Conservation (phyloP, 2,797 vertebrate genomes). For the Onychomys leucogaster region DNA sequence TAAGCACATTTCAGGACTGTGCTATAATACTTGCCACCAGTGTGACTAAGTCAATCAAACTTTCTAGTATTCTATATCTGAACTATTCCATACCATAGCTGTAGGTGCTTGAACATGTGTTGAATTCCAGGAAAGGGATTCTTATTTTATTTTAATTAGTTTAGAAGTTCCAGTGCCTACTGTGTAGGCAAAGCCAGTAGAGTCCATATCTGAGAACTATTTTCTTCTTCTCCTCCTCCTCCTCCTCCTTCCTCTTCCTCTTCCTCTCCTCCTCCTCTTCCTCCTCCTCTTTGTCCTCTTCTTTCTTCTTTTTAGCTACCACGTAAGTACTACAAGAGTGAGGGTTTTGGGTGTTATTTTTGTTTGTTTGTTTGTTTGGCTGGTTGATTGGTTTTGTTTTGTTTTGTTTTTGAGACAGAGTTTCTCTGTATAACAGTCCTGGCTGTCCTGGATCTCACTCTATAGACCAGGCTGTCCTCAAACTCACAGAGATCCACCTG, state of each 20-base stretch:
- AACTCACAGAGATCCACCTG: not conserved
- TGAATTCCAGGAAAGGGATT: not conserved
- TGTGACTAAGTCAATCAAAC: not conserved
- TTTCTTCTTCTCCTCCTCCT: rapidly evolving
- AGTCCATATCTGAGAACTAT: not conserved
- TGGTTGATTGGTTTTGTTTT: not conserved
- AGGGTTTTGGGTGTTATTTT: too few relatives aligned
- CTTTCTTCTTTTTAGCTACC: not conserved
- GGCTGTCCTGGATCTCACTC: not conserved
- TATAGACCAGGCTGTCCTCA: not conserved
- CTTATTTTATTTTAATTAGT: not conserved
- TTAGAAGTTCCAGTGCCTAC: not conserved
- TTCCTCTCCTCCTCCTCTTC: not conserved
- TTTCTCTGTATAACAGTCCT: not conserved
- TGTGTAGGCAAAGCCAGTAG: rapidly evolving
- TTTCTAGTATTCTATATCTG: not conserved
- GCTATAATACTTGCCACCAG: not conserved
- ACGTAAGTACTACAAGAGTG: too few relatives aligned
- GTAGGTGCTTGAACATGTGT: too few relatives aligned
- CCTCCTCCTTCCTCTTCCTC: too few relatives aligned
- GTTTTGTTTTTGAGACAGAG: not conserved
- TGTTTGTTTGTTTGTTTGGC: too few relatives aligned
- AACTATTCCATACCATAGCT: not conserved
- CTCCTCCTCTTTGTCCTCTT: too few relatives aligned
- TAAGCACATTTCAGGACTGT: not conserved